Base-by-base conservation (phyloP, 2,888 invertebrate genomes). In the Ptychoptera albimana region DNA sequence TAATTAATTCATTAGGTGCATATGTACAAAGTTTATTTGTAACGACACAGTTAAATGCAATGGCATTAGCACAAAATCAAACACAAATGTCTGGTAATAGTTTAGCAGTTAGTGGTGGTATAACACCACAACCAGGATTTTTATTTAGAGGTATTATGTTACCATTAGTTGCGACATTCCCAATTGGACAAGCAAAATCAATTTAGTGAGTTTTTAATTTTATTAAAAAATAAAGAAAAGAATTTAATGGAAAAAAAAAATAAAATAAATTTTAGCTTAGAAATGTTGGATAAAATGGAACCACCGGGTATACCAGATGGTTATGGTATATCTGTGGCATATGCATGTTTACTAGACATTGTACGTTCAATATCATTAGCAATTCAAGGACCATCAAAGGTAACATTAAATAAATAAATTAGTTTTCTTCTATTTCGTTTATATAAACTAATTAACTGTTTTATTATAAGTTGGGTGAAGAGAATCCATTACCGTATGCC, bases 251-350 rank as follows among this genome's bases (percentile, higher is more conserved):
- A 13, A 23, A 42, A 32, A 29, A 31, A 15, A 31, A 12, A 37
- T 32, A 13, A 36, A 11, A 39, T 30, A 6, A 44, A 42, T 61
- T 66, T 45, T 61, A 91, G 93, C 59, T 72, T 97, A 60, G 98
- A 98, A 63, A 86, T 94, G 83, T 63, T 96, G 55, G 98, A 98
- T 58, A 91, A 94, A 60, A 75, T 83, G 13, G 97, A 98, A 56
- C 88, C 96, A 8, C 94, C 94, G 0, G 65, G 75, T 10, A 85
- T 97, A 51, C 88, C 89, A n/a, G 94, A 97, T 51, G 96, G 97
- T 1, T 98, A 97, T 66, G 93, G 94, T 5, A 84, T 98, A 48
- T 94, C 96, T 0, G 78, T 97, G 36, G 92, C 94, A 0, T 96
- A 93, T 66, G 86, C 89, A 5, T 89, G 92, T 60, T 72, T 97